phyloP scores from a whole-genome alignment of 2,797 vertebrate species.

The Carduelis carduelis region DNA sequence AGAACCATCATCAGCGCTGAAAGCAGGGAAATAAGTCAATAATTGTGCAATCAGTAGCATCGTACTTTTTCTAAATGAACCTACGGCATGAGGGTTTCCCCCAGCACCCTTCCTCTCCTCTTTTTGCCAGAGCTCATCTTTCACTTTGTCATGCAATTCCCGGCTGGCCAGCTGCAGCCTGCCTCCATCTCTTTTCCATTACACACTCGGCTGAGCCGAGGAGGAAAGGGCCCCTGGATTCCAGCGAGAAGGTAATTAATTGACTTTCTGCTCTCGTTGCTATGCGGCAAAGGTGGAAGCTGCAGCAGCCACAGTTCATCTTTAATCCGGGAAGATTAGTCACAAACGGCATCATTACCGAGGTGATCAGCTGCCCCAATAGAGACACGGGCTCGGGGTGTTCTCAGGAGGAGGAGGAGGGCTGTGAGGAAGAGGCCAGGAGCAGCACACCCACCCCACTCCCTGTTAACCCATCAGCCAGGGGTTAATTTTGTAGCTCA shows the following conservation, averaged over 20 bases:
- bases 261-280: conserved; percentile 77
- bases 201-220: conserved; percentile 89
- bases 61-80: conserved; percentile 56
- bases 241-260: conserved; percentile 77
- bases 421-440: not conserved
- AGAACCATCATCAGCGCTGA: not conserved
- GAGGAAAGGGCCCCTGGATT: conserved; percentile 69
- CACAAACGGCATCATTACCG: conserved; percentile 20
- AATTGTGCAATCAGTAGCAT: conserved; percentile 6
- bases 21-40: not conserved
- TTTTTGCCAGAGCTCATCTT: conserved; percentile 41
- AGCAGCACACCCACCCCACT: no score
- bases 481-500: not conserved
- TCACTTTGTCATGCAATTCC: conserved; percentile 69
- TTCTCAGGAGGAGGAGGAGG: not conserved
- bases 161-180: conserved; percentile 71
- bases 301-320: conserved; percentile 39
- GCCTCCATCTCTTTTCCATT: conserved; percentile 85
- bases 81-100: not conserved
- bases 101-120: not conserved
- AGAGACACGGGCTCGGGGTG: not conserved
- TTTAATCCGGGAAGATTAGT: conserved; percentile 52
- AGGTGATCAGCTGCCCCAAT: conserved; percentile 10
- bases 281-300: conserved; percentile 69
- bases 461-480: not conserved